Evolutionary conservation across 1,140 invertebrate genomes (phyloP), one percentile per base, ranked within the genome.

Genomic region (Campodea augens): DNA sequence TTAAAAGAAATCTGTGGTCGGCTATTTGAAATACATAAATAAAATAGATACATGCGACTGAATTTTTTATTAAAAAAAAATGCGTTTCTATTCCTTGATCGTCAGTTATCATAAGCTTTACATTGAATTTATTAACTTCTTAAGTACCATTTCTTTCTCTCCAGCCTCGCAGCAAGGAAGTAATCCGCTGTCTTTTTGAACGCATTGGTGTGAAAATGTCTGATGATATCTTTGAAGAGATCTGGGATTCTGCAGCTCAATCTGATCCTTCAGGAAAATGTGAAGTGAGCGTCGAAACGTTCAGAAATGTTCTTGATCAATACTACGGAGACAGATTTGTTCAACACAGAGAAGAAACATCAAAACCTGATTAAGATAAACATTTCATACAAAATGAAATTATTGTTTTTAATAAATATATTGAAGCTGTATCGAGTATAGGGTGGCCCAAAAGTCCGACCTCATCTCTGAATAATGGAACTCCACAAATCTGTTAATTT

Each of bases 271-370:
- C 51, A 7, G 51, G 46, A 38, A 41, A 46, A 20, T 38, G 38
- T 23, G 37, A 49, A 18, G 53, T 54, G 1, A 51, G 44, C 22
- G 49, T 46, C 22, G 51, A 54, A 43, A 54, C 51, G 2, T 52
- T 54, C 27, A 36, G 54, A 10, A 52, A 55, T 42, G 43, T 54
- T 4, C 21, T 55, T 1, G 38, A 36, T 25, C 32, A 43, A 15
- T 47, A 49, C 32, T 37, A 24, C 19, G 12, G 5, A 7, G 23
- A 20, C 21, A 7, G 13, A 5, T 25, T 43, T 10, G 7, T 25
- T 10, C 18, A 32, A 15, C n/a, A n/a, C n/a, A n/a, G n/a, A n/a
- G n/a, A n/a, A n/a, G n/a, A n/a, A n/a, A n/a, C n/a, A n/a, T n/a
- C n/a, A n/a, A n/a, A n/a, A n/a, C n/a, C n/a, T n/a, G n/a, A n/a